These are phyloP conservation scores for Rissa tridactyla DNA, from an alignment of 2,113 vertebrate species.

Conservation along the genomic window DNA sequence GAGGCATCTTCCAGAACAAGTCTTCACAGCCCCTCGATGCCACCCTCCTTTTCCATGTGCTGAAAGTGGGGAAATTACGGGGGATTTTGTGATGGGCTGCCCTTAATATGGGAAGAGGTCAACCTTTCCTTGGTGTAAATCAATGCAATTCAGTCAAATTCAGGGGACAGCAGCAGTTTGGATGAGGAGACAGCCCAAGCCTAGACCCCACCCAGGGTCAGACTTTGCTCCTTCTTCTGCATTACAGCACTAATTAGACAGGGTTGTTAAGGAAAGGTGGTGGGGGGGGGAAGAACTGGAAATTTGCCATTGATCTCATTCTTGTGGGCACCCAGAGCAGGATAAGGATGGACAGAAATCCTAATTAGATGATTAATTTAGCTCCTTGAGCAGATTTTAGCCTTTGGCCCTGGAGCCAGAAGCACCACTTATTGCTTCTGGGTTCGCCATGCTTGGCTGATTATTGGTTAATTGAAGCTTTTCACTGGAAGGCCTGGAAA, in stretches of 20 bases:
- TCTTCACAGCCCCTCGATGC: background rate
- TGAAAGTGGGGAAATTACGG: accelerated
- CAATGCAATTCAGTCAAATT: background rate
- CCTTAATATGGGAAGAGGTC: background rate
- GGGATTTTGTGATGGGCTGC: background rate
- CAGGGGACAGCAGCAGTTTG: background rate
- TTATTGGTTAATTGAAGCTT: constrained; percentile 74
- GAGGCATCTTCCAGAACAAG: background rate
- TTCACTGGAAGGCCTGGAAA: constrained; percentile 67
- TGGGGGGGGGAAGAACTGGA: background rate
- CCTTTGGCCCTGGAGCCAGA: constrained; percentile 70
- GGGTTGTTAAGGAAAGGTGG: background rate
- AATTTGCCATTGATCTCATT: constrained; percentile 26
- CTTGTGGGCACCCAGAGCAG: background rate
- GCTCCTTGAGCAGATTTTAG: constrained; percentile 63
- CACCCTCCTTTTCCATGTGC: background rate
- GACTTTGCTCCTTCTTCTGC: background rate
- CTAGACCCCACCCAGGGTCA: background rate
- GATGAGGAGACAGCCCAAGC: background rate
- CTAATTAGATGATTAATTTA: constrained; percentile 74
- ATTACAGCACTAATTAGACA: background rate
- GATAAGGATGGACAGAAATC: constrained; percentile 58
- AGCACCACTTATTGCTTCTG: constrained; percentile 56
- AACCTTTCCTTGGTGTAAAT: background rate
- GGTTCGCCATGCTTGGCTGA: constrained; percentile 63